These are phyloP conservation scores for Micromesistius poutassou DNA, from an alignment of 2,797 vertebrate genomes.

Conservation along the genomic window DNA sequence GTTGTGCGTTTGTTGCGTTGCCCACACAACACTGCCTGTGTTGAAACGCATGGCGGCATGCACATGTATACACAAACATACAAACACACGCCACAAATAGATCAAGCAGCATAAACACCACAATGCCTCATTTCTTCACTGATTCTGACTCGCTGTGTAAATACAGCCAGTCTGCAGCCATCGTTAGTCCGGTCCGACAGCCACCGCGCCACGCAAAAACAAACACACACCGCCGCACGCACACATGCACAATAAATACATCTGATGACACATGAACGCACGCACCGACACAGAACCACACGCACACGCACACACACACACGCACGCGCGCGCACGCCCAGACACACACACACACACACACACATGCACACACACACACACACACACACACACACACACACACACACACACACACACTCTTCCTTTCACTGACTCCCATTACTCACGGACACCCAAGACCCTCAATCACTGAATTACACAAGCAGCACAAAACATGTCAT, in stretches of 20 bases:
- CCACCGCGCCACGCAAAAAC: neutral
- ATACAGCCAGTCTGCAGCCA: neutral
- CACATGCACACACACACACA: neutral
- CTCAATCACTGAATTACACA: conserved; percentile 62
- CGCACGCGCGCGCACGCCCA: neutral
- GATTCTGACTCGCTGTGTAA: conserved; percentile 1
- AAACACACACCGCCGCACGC: neutral
- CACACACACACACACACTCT: neutral
- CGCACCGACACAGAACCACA: neutral
- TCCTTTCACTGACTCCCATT: conserved; percentile 30
- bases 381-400: neutral
- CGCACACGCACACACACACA: neutral
- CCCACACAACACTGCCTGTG: neutral
- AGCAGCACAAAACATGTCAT: conserved; percentile 55
- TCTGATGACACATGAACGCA: neutral
- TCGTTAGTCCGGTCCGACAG: neutral
- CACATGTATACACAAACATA: neutral
- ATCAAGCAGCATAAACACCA: neutral
- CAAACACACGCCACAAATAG: neutral
- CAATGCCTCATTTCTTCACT: neutral
- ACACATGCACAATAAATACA: neutral
- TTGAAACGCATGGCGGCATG: neutral
- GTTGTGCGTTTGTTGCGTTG: neutral
- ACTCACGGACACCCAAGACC: conserved; percentile 28
- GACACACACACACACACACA: neutral